These are phyloP conservation scores for Dendrocincla fuliginosa DNA, from an alignment of 2,797 vertebrate species.

Conservation along the genomic window DNA sequence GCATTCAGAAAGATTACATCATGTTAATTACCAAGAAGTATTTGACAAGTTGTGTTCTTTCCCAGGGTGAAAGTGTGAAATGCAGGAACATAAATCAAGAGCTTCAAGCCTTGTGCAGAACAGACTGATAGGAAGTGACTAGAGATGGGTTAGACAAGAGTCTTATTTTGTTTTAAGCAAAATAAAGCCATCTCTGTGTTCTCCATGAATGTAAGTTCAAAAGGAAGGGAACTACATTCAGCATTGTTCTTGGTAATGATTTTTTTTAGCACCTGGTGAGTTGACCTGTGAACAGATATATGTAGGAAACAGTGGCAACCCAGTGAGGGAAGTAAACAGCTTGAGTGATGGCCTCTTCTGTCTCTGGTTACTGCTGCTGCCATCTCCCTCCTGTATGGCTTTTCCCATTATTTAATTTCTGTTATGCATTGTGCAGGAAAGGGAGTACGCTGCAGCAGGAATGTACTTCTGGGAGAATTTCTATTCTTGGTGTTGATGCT, in stretches of 20 bases:
- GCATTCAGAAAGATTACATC: neutral
- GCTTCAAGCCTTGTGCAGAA: neutral
- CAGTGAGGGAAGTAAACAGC: neutral
- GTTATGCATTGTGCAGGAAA: neutral
- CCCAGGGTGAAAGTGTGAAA: neutral
- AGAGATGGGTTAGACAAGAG: neutral
- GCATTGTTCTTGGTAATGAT: neutral
- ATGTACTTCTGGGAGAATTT: neutral
- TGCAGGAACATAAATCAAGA: neutral
- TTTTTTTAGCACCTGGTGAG: neutral
- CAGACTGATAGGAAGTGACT: neutral
- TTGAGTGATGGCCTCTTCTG: neutral
- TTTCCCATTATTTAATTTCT: neutral
- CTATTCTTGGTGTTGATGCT: neutral
- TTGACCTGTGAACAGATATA: neutral
- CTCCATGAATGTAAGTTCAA: neutral
- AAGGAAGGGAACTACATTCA: neutral
- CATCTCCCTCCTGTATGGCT: neutral
- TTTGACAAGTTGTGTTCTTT: neutral
- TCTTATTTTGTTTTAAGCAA: neutral
- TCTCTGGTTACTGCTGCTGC: neutral
- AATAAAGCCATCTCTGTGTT: neutral
- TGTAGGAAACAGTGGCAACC: neutral
- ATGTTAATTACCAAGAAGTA: neutral
- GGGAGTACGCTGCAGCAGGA: neutral